Evolutionary conservation across 1,140 invertebrate species (phyloP).

Genomic region (Trichomalopsis sarcophagae): DNA sequence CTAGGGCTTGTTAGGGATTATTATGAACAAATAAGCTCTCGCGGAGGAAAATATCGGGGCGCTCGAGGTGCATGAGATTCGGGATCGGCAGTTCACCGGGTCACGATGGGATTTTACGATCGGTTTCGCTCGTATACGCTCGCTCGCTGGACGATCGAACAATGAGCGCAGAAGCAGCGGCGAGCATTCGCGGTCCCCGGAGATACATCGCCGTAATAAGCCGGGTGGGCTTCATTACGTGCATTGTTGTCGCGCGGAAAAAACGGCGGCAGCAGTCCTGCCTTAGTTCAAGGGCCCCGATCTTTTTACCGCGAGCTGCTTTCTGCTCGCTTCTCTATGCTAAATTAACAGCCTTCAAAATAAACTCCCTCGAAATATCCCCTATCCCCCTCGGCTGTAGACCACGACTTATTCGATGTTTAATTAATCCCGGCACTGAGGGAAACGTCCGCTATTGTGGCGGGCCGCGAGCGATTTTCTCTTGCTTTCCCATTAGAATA

Average conservation of each 20-base stretch:
- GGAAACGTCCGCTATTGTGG: neutral
- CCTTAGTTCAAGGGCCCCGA: constrained; percentile 52
- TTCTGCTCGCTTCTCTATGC: constrained; percentile 15
- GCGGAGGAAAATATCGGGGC: constrained; percentile 14
- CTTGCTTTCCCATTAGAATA: no score
- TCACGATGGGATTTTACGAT: constrained; percentile 64
- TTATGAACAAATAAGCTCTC: constrained; percentile 64
- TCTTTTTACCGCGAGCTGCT: neutral
- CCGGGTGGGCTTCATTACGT: constrained; percentile 68
- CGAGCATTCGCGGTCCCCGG: constrained; percentile 58
- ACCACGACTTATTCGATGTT: constrained; percentile 11
- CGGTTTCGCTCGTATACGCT: constrained; percentile 45
- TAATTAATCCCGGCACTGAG: constrained; percentile 26
- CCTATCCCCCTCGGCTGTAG: neutral
- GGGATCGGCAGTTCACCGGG: constrained; percentile 55
- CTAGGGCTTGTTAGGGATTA: constrained; percentile 69
- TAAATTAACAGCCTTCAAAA: constrained; percentile 47
- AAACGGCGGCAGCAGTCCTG: constrained; percentile 47
- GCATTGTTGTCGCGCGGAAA: constrained; percentile 66
- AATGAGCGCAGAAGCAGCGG: constrained; percentile 57
- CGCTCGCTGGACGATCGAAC: constrained; percentile 59
- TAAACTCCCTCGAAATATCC: neutral
- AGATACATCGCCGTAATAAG: constrained; percentile 69
- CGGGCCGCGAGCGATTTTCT: neutral
- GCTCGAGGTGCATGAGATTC: constrained; percentile 33